Conservation (phyloP, 2,797 vertebrate genomes). For the Zenarchopterus dispar region DNA sequence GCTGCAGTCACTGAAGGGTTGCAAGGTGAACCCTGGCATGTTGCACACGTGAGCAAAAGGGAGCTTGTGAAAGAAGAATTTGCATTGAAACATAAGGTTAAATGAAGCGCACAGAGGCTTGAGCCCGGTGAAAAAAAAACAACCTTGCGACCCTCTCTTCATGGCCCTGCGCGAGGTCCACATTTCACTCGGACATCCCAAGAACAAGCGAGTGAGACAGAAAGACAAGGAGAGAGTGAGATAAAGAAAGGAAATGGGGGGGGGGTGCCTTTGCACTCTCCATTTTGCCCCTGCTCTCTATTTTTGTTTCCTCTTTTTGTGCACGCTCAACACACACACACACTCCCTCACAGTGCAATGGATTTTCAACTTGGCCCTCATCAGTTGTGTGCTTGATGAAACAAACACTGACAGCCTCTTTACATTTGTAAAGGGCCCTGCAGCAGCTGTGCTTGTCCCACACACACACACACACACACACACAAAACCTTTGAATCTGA, state of each 20-base stretch:
- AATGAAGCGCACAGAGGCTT: constrained; percentile 78
- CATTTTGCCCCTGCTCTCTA: constrained; percentile 69
- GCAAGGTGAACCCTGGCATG: constrained; percentile 71
- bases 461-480: constrained; percentile 81
- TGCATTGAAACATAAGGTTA: constrained; percentile 85
- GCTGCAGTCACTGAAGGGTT: constrained; percentile 62
- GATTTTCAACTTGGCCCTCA: constrained; percentile 97
- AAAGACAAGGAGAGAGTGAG: constrained; percentile 49
- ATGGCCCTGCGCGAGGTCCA: constrained; percentile 71
- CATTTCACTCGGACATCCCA: constrained; percentile 82
- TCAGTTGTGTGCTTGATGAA: constrained; percentile 98
- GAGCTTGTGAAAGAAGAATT: constrained; percentile 73
- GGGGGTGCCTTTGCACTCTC: constrained; percentile 61
- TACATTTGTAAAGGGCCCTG: constrained; percentile 99
- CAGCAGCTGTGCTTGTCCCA: constrained; percentile 99
- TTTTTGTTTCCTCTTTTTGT: constrained; percentile 85
- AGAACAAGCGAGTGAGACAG: constrained; percentile 54
- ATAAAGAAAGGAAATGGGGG: constrained; percentile 60
- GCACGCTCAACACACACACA: constrained; percentile 66
- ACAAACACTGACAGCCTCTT: constrained; percentile 99
- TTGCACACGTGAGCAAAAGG: constrained; percentile 73
- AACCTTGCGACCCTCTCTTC: constrained; percentile 74
- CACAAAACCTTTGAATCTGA: constrained; percentile 87
- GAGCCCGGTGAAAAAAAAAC: constrained; percentile 73
- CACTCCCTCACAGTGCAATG: constrained; percentile 80